Evolutionary conservation across 2,888 invertebrate genomes (phyloP), one percentile per base, ranked within the genome.

Genomic region (Nudaria mundana): DNA sequence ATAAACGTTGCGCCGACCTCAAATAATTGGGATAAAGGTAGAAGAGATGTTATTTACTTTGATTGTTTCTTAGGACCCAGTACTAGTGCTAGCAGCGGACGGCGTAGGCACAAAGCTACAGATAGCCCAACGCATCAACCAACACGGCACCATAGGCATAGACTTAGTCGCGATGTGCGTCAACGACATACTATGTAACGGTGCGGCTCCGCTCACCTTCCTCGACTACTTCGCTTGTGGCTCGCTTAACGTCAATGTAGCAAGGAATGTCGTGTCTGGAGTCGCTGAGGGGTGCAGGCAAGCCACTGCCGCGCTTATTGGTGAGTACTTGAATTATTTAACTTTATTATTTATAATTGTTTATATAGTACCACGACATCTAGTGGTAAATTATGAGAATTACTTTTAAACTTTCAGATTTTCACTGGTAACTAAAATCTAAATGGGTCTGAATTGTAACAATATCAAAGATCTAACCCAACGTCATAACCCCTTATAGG

Each of bases 111-210:
- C 98, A 0, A 99, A 99, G 79, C 91, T 99, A 6, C 96, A 96
- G 89, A 94, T 97, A 47, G 98, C 98, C 0, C 95, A 97, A 75
- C 91, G 91, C 57, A 92, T 91, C 48, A 91, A 92, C 37, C 90
- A 92, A 7, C 96, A 98, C 78, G 85, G 91, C 47, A 94, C 94
- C 0, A 93, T 99, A 46, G 99, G 99, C 22, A 92, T 97, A 43
- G 99, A 99, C 86, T 89, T 99, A 44, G 99, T 99, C 1, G 99
- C 98, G 6, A 99, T 99, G 99, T 99, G 98, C 72, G 98, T 97
- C 4, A 99, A 99, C 84, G 99, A 99, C 79, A 94, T 99, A 30
- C 89, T 99, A 20, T 97, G 97, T 51, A 97, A 98, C 64, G 98
- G 98, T 3, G 99, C 98, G 0, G 94, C 96, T 55, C 98, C 99